These are phyloP conservation scores for Coleophora deauratella DNA, from an alignment of 2,888 invertebrate genomes.

Conservation along the genomic window DNA sequence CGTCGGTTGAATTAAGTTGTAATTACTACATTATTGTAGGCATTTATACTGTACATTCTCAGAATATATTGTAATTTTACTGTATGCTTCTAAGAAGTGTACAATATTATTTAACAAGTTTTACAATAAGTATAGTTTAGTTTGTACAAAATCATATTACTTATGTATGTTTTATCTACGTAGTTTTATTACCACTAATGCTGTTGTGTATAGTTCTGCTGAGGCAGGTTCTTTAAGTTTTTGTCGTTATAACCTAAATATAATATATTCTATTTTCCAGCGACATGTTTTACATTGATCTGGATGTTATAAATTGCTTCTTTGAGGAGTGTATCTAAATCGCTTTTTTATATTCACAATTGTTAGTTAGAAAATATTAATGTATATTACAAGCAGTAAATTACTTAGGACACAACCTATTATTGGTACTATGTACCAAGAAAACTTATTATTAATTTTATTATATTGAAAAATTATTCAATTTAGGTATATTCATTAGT, in stretches of 20 bases:
- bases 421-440: constrained; percentile 55
- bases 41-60: constrained; percentile 32
- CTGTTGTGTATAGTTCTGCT: constrained; percentile 3
- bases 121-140: constrained; percentile 26
- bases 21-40: constrained; percentile 22
- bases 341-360: constrained; percentile 5
- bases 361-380: background rate
- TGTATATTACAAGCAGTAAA: constrained; percentile 7
- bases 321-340: constrained; percentile 4
- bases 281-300: constrained; percentile 3
- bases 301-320: constrained; percentile 7
- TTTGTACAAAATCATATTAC: constrained; percentile 35
- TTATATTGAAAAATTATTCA: no score
- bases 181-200: constrained; percentile 19
- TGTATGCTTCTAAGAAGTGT: constrained; percentile 54
- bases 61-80: constrained; percentile 16
- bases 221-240: constrained; percentile 4
- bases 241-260: background rate
- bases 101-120: constrained; percentile 33
- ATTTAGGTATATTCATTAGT: no score
- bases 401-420: constrained; percentile 33
- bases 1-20: constrained; percentile 9
- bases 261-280: constrained; percentile 9
- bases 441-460: constrained; percentile 9
- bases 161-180: no score